phyloP scores from a whole-genome alignment of 2,113 vertebrate species.

The Ailuropoda melanoleuca region DNA sequence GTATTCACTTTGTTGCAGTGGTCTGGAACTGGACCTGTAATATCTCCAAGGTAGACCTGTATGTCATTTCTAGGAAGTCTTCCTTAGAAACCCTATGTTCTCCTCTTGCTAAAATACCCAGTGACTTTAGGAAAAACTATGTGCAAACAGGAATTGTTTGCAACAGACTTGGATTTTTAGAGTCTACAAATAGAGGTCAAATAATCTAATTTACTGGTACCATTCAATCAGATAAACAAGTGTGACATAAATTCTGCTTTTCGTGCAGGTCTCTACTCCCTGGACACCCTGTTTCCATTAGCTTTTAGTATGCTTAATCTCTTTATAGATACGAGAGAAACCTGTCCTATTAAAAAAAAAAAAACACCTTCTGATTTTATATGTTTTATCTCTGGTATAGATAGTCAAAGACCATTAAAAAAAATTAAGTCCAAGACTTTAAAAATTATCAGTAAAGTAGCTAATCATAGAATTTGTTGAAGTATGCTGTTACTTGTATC shows the following conservation, averaged over 20 bases:
- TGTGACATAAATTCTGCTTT: background rate
- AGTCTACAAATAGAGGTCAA: background rate
- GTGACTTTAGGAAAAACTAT: background rate
- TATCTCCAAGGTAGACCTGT: background rate
- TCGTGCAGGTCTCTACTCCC: background rate
- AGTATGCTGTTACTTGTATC: background rate
- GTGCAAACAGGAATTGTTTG: constrained; percentile 3
- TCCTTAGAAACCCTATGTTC: background rate
- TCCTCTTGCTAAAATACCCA: background rate
- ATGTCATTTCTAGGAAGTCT: constrained; percentile 4
- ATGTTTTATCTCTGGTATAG: background rate
- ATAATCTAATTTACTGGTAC: background rate
- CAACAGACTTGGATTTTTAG: background rate
- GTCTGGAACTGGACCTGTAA: background rate
- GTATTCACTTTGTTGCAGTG: background rate
- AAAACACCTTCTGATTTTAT: background rate
- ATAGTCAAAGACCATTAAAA: background rate
- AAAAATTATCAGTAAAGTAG: background rate
- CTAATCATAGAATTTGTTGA: background rate
- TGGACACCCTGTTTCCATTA: background rate
- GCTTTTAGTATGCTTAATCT: background rate
- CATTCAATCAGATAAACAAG: background rate
- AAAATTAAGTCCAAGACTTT: constrained; percentile 17
- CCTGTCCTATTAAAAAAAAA: background rate
- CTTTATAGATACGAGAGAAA: background rate